Conservation (phyloP, 2,888 invertebrate genomes). For the Cataglyphis albicans region DNA sequence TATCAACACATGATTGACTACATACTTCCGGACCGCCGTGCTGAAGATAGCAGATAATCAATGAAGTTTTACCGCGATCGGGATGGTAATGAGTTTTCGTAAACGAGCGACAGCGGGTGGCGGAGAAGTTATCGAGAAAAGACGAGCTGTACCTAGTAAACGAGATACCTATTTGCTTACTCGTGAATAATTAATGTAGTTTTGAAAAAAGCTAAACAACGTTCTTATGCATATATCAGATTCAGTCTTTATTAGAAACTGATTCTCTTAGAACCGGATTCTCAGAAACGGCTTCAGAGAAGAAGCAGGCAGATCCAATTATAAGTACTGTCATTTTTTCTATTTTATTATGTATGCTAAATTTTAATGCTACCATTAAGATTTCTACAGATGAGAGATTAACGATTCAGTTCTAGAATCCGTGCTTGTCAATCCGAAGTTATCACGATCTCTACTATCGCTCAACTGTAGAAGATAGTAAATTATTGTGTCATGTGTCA, state of each 20-base stretch:
- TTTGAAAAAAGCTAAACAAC: constrained; percentile 61
- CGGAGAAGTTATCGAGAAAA: constrained; percentile 58
- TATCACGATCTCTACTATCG: constrained; percentile 48
- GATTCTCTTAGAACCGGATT: not conserved
- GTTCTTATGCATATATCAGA: constrained; percentile 2
- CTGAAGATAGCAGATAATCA: constrained; percentile 47
- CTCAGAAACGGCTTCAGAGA: not conserved
- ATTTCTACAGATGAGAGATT: constrained; percentile 76
- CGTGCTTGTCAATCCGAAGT: constrained; percentile 77
- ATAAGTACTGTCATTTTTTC: constrained; percentile 59
- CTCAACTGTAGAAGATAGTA: constrained; percentile 75
- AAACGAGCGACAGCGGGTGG: constrained; percentile 30
- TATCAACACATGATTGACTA: constrained; percentile 43
- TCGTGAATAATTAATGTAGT: constrained; percentile 81
- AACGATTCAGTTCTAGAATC: constrained; percentile 83
- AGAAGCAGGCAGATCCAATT: constrained; percentile 64
- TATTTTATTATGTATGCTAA: constrained; percentile 35
- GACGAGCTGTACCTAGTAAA: constrained; percentile 58
- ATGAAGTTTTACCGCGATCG: constrained; percentile 57
- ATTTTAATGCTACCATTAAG: constrained; percentile 76
- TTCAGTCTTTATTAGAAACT: not conserved
- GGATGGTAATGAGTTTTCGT: constrained; percentile 51
- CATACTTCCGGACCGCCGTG: constrained; percentile 53
- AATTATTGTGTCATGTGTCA: constrained; percentile 81
- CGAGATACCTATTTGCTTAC: constrained; percentile 60